Evolutionary conservation across 2,888 invertebrate species (phyloP), one percentile per base, ranked within the genome.

Genomic region (Eustalomyia histrio): DNA sequence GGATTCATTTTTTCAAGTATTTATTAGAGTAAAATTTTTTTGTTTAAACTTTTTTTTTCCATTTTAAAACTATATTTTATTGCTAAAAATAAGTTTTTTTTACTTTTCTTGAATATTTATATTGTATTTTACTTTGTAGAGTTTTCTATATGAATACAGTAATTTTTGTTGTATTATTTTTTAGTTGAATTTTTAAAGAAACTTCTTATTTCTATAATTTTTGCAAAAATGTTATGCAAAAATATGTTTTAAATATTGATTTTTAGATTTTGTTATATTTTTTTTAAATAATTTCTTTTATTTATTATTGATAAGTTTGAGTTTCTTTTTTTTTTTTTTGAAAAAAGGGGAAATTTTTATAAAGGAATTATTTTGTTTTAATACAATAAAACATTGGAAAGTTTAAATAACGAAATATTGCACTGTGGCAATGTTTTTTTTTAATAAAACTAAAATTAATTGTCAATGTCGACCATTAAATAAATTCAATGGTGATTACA

Each of bases 21-120:
- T 76, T 76, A 76, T 76, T 76, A 68, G 76, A 63, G 35, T 76
- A 76, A 76, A 76, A 76, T 50, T 68, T 76, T 63, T 71, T 76
- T 47, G 14, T 76, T 47, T 2, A 47, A 47, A 47, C 43, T 47
- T 47, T 39, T 35, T 35, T 35, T n/a, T 35, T 43, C 10, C 43
- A 67, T 58, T 53, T 78, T 78, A 72, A 72, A 78, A 65, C 67
- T 78, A 67, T 78, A 67, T 21, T 72, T 78, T 78, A 78, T 72
- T 72, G 60, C 78, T 79, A 79, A 79, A 69, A 67, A 68, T 55
- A 60, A 39, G 64, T 50, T 60, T 68, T 68, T 61, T 50, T 39
- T 65, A 64, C 18, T 39, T 21, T 21, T 60, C 35, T 60, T 60
- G 57, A 74, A 64, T 53, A 68, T 29, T 67, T 33, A 43, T 71